A percentile compares a stretch with the other conserved stretches of the same genome.
Evolutionary conservation across 2,888 invertebrate species (phyloP).

Genomic region (Hermodice carunculata): DNA sequence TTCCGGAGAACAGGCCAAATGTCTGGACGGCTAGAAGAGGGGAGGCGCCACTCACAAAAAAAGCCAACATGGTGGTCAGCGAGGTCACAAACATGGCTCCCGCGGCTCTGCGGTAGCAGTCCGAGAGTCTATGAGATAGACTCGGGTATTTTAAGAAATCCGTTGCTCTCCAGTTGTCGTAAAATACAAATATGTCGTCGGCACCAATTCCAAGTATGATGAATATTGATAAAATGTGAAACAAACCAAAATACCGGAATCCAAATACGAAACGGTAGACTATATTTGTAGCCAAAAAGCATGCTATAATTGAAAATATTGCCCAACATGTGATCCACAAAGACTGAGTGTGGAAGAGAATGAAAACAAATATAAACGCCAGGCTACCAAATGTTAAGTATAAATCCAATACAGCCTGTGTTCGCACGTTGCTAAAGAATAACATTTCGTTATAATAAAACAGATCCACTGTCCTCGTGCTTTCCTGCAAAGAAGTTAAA

Average conservation of each 20-base stretch:
- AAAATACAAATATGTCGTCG: constrained; percentile 65
- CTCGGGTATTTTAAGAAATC: too few species aligned
- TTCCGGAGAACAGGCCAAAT: constrained; percentile 60
- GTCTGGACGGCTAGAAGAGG: constrained; percentile 56
- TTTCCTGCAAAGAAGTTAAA: too few species aligned
- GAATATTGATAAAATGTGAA: constrained; percentile 64
- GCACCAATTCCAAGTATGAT: constrained; percentile 66
- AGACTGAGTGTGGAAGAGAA: constrained; percentile 43
- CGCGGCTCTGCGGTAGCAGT: constrained; percentile 57
- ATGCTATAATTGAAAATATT: constrained; percentile 37
- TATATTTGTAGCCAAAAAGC: constrained; percentile 41
- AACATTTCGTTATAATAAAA: too few species aligned
- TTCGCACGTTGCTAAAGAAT: too few species aligned
- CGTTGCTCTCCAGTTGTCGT: constrained; percentile 64
- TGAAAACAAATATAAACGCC: constrained; percentile 42
- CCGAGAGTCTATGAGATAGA: constrained; percentile 53
- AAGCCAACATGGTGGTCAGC: constrained; percentile 61
- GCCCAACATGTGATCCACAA: constrained; percentile 36
- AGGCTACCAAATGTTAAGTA: constrained; percentile 41
- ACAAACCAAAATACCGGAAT: constrained; percentile 56
- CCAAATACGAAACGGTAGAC: constrained; percentile 36
- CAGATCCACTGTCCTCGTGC: too few species aligned
- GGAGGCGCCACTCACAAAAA: constrained; percentile 57
- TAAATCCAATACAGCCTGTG: constrained; percentile 38
- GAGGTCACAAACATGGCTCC: constrained; percentile 63